Percentiles rank a stretch among this genome's conserved stretches.
These are phyloP conservation scores for Danionella dracula DNA, from an alignment of 2,797 vertebrate genomes.

Conservation along the genomic window DNA sequence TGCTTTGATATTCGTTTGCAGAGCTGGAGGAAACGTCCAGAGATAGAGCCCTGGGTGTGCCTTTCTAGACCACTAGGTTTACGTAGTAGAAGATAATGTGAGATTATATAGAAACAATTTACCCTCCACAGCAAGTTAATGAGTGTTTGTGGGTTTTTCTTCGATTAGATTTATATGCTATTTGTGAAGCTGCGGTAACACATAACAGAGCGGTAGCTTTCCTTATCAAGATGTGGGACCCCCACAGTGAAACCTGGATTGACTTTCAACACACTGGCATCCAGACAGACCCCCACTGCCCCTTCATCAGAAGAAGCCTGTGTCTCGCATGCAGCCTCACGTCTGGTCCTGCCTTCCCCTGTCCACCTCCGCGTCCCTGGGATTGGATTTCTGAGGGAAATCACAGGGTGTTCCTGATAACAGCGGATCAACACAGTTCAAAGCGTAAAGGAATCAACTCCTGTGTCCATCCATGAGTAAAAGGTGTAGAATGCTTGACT, in stretches of 20 bases:
- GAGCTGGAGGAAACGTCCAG: too few species aligned
- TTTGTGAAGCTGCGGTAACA: neutral
- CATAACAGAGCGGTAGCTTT: neutral
- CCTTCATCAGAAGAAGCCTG: neutral
- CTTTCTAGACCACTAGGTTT: too few species aligned
- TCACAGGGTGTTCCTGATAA: neutral
- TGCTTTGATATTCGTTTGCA: too few species aligned
- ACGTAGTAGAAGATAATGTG: too few species aligned
- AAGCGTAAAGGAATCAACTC: neutral
- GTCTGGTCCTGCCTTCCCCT: neutral
- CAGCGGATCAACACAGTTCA: neutral
- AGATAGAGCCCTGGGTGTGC: too few species aligned
- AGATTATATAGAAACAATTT: neutral
- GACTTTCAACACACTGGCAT: constrained; percentile 18
- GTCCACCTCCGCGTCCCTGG: neutral
- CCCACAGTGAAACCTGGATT: neutral
- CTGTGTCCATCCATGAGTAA: neutral
- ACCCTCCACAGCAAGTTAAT: neutral
- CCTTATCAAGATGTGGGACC: neutral
- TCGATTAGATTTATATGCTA: neutral
- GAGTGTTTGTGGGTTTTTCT: neutral
- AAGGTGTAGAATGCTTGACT: neutral
- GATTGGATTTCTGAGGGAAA: neutral
- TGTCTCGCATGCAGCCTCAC: constrained; percentile 8
- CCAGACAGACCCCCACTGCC: constrained; percentile 6